phyloP scores from a whole-genome alignment of 2,888 invertebrate genomes.

The Orthosia gothica region DNA sequence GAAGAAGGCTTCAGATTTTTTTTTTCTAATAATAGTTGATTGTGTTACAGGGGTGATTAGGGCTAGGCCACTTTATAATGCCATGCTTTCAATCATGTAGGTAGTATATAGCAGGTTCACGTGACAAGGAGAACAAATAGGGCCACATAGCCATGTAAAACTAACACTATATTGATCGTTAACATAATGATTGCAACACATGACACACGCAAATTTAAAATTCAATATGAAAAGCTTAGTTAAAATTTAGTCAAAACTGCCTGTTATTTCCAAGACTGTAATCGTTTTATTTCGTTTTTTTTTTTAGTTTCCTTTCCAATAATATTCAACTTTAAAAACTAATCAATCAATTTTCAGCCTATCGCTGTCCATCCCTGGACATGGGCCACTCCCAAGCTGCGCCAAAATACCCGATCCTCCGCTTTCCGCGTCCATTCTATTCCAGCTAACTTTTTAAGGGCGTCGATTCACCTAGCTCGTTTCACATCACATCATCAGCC shows the following conservation, averaged over 20 bases:
- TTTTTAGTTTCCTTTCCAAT: no score
- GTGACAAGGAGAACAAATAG: constrained; percentile 33
- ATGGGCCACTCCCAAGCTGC: no score
- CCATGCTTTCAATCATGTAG: constrained; percentile 18
- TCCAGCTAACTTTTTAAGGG: no score
- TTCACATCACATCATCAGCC: no score
- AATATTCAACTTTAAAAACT: no score
- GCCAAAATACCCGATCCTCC: no score
- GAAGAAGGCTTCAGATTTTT: not conserved
- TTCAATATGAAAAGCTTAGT: constrained; percentile 1
- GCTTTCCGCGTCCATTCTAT: no score
- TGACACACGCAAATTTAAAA: constrained; percentile 33
- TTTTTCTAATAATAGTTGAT: not conserved
- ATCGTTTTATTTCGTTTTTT: no score
- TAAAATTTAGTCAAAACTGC: not conserved
- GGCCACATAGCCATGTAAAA: constrained; percentile 19
- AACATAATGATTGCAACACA: constrained; percentile 29
- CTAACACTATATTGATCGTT: constrained; percentile 30
- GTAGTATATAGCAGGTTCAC: not conserved
- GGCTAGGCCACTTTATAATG: constrained; percentile 6
- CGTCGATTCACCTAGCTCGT: no score
- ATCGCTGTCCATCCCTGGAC: no score
- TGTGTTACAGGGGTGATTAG: constrained; percentile 11
- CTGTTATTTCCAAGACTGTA: not conserved
- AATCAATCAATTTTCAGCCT: no score